Conservation (phyloP, 2,888 invertebrate species). For the Arrhopalites spinosus region DNA sequence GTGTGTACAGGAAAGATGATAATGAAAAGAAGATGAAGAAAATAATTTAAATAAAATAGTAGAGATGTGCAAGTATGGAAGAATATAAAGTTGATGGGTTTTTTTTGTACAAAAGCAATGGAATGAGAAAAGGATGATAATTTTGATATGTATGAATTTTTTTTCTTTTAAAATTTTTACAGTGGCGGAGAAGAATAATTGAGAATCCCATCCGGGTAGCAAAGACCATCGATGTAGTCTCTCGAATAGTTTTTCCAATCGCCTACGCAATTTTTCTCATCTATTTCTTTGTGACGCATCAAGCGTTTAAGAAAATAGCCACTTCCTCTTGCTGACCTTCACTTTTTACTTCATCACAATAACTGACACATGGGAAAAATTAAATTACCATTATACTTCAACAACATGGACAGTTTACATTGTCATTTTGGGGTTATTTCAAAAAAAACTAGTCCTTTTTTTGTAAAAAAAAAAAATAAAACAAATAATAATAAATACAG, state of each 20-base stretch:
- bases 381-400: too few relatives aligned
- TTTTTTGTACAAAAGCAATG: neutral
- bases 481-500: too few relatives aligned
- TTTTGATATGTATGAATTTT: neutral
- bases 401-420: too few relatives aligned
- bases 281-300: constrained; percentile 79
- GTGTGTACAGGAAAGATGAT: neutral
- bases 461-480: too few relatives aligned
- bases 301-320: constrained; percentile 36
- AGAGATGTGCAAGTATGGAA: constrained; percentile 2
- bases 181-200: constrained; percentile 51
- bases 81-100: neutral
- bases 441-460: too few relatives aligned
- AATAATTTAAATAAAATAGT: neutral
- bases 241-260: constrained; percentile 89
- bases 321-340: constrained; percentile 36
- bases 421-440: too few relatives aligned
- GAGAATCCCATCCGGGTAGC: constrained; percentile 86
- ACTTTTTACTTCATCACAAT: constrained; percentile 19
- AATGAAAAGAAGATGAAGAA: neutral
- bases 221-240: constrained; percentile 74
- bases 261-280: constrained; percentile 91
- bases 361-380: neutral
- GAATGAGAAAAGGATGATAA: neutral
- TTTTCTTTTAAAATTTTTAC: neutral